Conservation (phyloP, 2,888 invertebrate genomes). For the Cylindroiulus punctatus region DNA sequence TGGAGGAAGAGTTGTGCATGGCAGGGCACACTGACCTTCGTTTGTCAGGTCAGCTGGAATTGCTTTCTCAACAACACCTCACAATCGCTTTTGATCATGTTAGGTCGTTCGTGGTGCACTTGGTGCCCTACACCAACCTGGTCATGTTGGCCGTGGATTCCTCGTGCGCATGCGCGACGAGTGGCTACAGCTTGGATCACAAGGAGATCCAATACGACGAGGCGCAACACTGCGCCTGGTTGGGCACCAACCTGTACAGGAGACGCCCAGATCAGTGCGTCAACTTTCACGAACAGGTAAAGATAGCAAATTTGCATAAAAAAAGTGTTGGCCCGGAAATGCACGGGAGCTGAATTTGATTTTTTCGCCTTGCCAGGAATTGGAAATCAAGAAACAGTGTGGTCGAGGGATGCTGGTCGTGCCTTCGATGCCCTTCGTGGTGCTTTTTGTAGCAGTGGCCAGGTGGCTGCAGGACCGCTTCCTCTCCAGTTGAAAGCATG, state of each 20-base stretch:
- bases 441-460: neutral
- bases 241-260: constrained; percentile 76
- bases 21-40: no score
- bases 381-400: constrained; percentile 47
- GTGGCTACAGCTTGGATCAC: constrained; percentile 31
- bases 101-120: constrained; percentile 91
- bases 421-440: constrained; percentile 11
- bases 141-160: constrained; percentile 84
- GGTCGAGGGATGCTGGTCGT: constrained; percentile 27
- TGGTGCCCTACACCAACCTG: constrained; percentile 88
- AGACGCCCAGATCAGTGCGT: constrained; percentile 79
- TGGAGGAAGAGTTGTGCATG: no score
- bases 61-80: neutral
- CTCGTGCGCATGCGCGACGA: constrained; percentile 59
- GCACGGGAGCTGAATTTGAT: neutral
- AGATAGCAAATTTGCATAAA: constrained; percentile 33
- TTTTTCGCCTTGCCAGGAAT: neutral
- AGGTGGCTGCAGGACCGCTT: neutral
- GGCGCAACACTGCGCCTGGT: constrained; percentile 64
- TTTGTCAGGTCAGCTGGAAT: no score
- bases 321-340: no score
- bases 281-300: constrained; percentile 84
- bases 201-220: constrained; percentile 52
- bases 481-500: constrained; percentile 42
- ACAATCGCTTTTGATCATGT: neutral